These are phyloP conservation scores for Melanotus villosus DNA, from an alignment of 2,888 invertebrate genomes.

Conservation along the genomic window DNA sequence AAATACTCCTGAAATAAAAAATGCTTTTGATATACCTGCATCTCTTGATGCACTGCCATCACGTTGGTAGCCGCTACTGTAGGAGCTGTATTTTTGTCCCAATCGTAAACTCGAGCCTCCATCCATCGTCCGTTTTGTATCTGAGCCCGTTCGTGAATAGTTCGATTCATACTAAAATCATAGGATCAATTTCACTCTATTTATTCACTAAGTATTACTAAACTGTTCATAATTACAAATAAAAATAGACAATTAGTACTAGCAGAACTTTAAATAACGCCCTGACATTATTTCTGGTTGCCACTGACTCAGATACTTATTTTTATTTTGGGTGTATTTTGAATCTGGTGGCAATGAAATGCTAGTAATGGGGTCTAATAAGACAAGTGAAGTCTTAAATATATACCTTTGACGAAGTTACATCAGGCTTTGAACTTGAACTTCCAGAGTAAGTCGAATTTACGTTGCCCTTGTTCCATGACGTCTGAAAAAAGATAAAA, in stretches of 20 bases:
- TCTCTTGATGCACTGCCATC: conserved; percentile 54
- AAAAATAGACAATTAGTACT: conserved; percentile 1
- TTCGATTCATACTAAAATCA: conserved; percentile 63
- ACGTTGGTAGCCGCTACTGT: conserved; percentile 58
- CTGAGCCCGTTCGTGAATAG: conserved; percentile 58
- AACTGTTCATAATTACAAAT: background rate
- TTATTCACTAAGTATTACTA: background rate
- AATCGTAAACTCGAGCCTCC: conserved; percentile 57
- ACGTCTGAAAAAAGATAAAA: conserved; percentile 49
- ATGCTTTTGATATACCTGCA: conserved; percentile 47
- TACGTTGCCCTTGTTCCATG: conserved; percentile 52
- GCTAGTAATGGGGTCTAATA: background rate
- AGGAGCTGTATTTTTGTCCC: conserved; percentile 60
- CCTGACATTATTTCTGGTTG: background rate
- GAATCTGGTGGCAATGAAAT: conserved; percentile 6
- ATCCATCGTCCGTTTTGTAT: conserved; percentile 58
- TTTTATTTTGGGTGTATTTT: conserved; percentile 16
- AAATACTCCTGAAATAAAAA: too few relatives aligned
- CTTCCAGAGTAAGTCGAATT: conserved; percentile 45
- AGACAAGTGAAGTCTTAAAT: background rate
- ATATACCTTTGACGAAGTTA: conserved; percentile 47
- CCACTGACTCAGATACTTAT: conserved; percentile 16
- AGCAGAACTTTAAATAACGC: background rate
- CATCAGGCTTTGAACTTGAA: conserved; percentile 48
- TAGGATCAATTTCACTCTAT: too few relatives aligned